Base-by-base conservation (phyloP, 2,113 vertebrate species). In the Passer domesticus region DNA sequence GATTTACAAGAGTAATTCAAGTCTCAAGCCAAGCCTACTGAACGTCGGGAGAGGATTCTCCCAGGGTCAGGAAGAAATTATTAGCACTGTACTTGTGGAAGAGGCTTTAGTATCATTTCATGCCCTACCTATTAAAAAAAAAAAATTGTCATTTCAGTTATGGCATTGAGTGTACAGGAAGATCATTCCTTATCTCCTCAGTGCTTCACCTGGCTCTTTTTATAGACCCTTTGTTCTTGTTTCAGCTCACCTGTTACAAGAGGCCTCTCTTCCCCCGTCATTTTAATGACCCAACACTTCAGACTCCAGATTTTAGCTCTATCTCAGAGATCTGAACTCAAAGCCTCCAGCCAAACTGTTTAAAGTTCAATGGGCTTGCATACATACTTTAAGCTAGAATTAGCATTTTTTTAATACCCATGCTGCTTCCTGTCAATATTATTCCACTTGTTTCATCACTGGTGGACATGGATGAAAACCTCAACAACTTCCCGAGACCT, bases 211-310 rank as follows among this genome's bases (percentile, higher is more conserved):
- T 97, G 97, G 87, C 75, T 89, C 93, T 92, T 95, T 98, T 98
- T 98, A 98, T 97, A 92, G 97, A 75, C 77, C 90, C 98, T 98
- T 98, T 98, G 98, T 98, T 98, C 98, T 98, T 95, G 92, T 92
- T 97, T 98, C 97, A 97, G 97, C 94, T 95, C 95, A 97, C 97
- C 95, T 97, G 88, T 95, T 81, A 97, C 95, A 96, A 96, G 85
- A 97, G 68, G 87, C 75, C 43, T 75, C 43, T 60, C 25, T 10
- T 2, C 0, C 3, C 22, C 67, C 31, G 24, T 73, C 30, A 46
- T 95, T 95, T 94, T 96, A 88, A 74, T 96, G 94, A 94, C 74
- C 96, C 89, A 92, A 94, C 58, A 56, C 62, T 95, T 96, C 43
- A 76, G 83, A 93, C 63, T 93, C 75, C 28, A 11, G 56, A 94